Evolutionary conservation across 2,888 invertebrate genomes (phyloP), one percentile per base, ranked within the genome.

Genomic region (Conistra vaccinii): DNA sequence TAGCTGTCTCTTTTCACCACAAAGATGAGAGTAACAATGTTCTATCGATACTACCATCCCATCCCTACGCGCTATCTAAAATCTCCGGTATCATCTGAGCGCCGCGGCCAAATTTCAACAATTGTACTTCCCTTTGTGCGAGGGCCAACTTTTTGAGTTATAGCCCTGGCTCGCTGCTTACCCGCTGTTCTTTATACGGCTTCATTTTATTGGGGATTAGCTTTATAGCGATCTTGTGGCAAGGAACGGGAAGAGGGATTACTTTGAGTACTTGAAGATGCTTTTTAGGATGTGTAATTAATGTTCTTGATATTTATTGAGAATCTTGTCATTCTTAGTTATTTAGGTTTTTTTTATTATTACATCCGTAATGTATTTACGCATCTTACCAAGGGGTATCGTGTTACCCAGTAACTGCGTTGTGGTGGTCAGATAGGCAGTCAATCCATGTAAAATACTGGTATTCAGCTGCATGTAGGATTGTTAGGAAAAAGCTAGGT

Each of bases 71-170:
- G 39, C 53, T 76, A 78, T 81, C 76, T 51, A n/a, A 71, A 73
- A 79, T 78, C 76, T 68, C 72, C 42, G 29, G 73, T 68, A 84
- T 69, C 77, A 79, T 26, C 23, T 45, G 69, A 35, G 73, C n/a
- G 39, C 14, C 29, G 76, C 73, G 88, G 91, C 91, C 91, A 91
- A 89, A 91, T 92, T 92, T 90, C 90, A 89, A 90, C 93, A 92
- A 92, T 85, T 85, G 81, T 83, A 89, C 90, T 81, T 82, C 73
- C 76, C 87, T 89, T 91, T 87, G 90, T 88, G 69, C 63, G 79
- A 71, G 85, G 88, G 93, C 93, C 92, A 93, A 94, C 87, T 92
- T 92, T 90, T 87, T 92, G 92, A 93, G 88, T 91, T 91, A 92
- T 89, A 86, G 87, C 81, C 85, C 76, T 78, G 77, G 67, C 81